Evolutionary conservation across 2,113 vertebrate genomes (phyloP).

Genomic region (Etia nguti): DNA sequence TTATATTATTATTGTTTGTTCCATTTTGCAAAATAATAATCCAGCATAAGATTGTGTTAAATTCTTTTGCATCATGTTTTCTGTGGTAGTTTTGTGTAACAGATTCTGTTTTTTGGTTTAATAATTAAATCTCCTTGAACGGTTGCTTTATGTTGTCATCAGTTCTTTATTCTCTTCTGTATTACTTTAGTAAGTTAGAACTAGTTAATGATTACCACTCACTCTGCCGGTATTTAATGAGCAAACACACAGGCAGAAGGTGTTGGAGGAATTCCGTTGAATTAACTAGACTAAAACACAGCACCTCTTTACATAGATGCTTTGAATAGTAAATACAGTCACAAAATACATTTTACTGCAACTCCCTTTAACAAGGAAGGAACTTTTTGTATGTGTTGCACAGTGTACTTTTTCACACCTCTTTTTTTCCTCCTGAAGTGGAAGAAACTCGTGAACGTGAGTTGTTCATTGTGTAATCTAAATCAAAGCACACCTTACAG

Average conservation of each 20-base stretch:
- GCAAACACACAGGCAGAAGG: background rate
- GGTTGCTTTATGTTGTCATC: background rate
- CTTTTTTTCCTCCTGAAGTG: background rate
- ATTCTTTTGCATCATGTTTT: background rate
- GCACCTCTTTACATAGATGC: background rate
- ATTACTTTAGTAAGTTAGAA: background rate
- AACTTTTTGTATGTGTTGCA: background rate
- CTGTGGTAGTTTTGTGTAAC: background rate
- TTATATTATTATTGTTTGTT: background rate
- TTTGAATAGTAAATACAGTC: background rate
- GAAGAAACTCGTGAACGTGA: background rate
- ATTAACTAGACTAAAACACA: background rate
- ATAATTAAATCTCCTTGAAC: background rate
- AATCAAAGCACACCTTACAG: background rate
- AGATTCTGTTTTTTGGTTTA: background rate
- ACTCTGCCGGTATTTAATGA: background rate
- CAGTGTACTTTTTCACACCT: background rate
- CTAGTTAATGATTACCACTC: background rate
- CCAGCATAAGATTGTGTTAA: background rate
- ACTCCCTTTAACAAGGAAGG: background rate
- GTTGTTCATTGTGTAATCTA: background rate
- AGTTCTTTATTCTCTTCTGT: background rate
- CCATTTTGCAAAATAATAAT: background rate
- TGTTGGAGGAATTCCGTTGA: background rate
- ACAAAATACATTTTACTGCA: background rate